These are phyloP conservation scores for Hydropsyche betteni DNA, from an alignment of 2,888 invertebrate species.

Conservation along the genomic window DNA sequence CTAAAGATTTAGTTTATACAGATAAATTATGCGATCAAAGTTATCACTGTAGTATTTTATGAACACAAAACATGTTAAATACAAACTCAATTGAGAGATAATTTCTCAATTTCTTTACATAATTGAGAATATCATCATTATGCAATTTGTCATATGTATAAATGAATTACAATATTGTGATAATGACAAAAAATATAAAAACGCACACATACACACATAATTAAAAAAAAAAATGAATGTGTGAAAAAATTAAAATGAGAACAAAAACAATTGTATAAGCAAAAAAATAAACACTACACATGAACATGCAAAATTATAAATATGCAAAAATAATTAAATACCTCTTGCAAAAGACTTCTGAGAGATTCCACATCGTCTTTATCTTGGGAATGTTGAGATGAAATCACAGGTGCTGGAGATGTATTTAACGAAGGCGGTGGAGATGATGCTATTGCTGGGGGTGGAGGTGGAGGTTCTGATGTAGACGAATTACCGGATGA, in stretches of 20 bases:
- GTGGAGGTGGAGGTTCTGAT: conserved; percentile 47
- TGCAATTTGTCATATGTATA: too few species aligned
- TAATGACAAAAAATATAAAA: background rate
- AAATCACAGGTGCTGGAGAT: conserved; percentile 59
- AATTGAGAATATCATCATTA: too few species aligned
- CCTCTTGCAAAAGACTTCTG: conserved; percentile 81
- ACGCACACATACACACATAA: background rate
- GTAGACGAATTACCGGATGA: conserved; percentile 45
- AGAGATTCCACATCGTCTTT: conserved; percentile 76
- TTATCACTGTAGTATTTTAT: too few species aligned
- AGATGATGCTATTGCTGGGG: conserved; percentile 68
- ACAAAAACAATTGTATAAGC: background rate
- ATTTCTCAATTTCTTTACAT: too few species aligned
- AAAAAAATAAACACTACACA: conserved; percentile 27
- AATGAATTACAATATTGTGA: too few species aligned
- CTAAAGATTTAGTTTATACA: too few species aligned
- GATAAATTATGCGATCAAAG: too few species aligned
- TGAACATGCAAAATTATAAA: background rate
- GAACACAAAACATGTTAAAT: too few species aligned
- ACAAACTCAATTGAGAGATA: too few species aligned
- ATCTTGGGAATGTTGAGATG: conserved; percentile 56
- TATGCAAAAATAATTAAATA: conserved; percentile 56
- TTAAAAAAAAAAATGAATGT: background rate
- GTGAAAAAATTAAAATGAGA: background rate
- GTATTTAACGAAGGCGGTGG: conserved; percentile 61